Evolutionary conservation across 2,113 vertebrate species (phyloP), one percentile per base, ranked within the genome.

Genomic region (Plectropomus leopardus): DNA sequence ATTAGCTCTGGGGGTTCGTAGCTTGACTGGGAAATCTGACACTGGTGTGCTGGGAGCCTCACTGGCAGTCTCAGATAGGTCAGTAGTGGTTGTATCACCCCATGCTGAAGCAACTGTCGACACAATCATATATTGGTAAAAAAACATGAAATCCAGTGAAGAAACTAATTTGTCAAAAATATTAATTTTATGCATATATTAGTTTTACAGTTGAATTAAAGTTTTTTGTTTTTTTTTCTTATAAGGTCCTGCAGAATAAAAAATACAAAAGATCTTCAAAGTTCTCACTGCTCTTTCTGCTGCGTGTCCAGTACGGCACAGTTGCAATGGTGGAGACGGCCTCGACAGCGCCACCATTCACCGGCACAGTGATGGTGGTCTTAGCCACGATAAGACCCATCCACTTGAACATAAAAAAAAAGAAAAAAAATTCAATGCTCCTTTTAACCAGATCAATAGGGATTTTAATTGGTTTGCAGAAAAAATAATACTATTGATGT

Each of bases 301-400:
- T 96, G 76, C 93, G 95, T 3, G 88, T 94, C 82, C 91, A 90
- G 1, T 89, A 95, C 0, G 97, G 97, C 63, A 98, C 86, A 1
- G 97, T 95, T 86, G 97, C 95, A 85, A 98, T 97, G 64, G 97
- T 98, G 16, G 97, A 97, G 15, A 98, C 89, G 0, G 97, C 96
- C 92, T 98, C 96, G 4, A 98, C 96, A 8, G 96, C 92, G 3
- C 96, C 96, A 0, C 97, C 97, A 65, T 97, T 95, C 0, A 80
- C 92, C 40, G 97, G 96, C n/a, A 98, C 94, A 30, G 92, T 97
- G 74, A 98, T 88, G 6, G 96, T 98, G 26, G 97, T 98, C 94
- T 96, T 97, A 30, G 97, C 94, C 51, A 98, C 95, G 61, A 98
- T 96, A 26, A n/a, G 97, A 98, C 61, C 98, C 96, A 40, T 98